Evolutionary conservation across 1,140 invertebrate species (phyloP), one percentile per base, ranked within the genome.

Genomic region (Drosophila nannoptera): DNA sequence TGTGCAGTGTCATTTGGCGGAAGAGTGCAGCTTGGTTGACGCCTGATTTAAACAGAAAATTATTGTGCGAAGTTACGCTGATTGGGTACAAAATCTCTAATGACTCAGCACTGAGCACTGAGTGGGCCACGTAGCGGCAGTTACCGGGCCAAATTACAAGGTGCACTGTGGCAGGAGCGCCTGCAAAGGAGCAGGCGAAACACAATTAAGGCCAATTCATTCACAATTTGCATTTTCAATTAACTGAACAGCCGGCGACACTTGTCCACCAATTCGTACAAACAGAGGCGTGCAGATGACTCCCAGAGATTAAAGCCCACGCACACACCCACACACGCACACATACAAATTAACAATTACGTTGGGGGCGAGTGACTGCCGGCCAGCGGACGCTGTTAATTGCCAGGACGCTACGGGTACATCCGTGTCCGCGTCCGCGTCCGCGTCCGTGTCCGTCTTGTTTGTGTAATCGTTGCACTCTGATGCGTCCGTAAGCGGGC

Each of bases 201-300:
- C 31, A 60, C 45, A 65, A 50, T 59, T 70, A 45, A 45, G 31
- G 46, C 58, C 77, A 73, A 73, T 73, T 66, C 63, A 56, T 64
- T 62, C 64, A 64, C 55, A 72, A 86, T 84, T 84, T 86, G 77
- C 81, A 81, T 84, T 86, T 86, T 84, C 81, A 84, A 84, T 84
- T 84, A 86, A 81, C 69, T 45, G 68, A 61, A 54, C 35, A 38
- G 33, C 22, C 59, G 49, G 36, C 75, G 68, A 75, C 80, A 78
- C 80, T 75, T 75, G 72, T 60, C 75, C 61, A 64, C 49, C 64
- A 66, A 56, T 75, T 78, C 63, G 64, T 9, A 67, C 80, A 82
- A 82, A 78, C 78, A 82, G 75, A 82, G 72, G 63, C 66, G 45
- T 33, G 69, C 65, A 67, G 58, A 52, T 58, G 62, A 36, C 14